Evolutionary conservation across 2,113 vertebrate species (phyloP).

Genomic region (Gallinago undulata): DNA sequence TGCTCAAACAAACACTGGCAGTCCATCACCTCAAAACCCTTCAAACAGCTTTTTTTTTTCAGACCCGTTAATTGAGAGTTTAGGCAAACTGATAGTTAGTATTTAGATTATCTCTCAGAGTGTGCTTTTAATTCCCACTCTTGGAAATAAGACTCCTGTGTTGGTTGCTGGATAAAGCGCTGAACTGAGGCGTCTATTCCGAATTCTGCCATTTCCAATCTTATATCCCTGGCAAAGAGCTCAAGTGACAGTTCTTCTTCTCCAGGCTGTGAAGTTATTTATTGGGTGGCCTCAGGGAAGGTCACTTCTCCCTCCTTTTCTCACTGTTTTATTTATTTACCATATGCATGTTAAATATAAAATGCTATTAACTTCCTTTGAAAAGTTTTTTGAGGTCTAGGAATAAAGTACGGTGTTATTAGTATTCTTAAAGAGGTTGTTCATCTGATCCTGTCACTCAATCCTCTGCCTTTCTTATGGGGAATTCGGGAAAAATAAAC

Average conservation of each 20-base stretch:
- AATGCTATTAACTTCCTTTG: neutral
- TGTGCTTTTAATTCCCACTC: neutral
- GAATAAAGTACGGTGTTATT: neutral
- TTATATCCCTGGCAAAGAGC: neutral
- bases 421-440: neutral
- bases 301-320: neutral
- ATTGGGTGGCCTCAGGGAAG: neutral
- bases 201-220: neutral
- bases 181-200: neutral
- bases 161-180: neutral
- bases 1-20: neutral
- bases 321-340: neutral
- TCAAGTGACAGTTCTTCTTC: neutral
- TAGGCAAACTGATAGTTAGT: neutral
- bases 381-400: neutral
- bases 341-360: neutral
- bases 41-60: neutral
- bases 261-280: neutral
- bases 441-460: neutral
- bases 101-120: neutral
- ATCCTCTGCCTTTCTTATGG: neutral
- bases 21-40: neutral
- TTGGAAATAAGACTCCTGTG: rapidly evolving
- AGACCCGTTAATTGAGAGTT: neutral
- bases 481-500: neutral